Evolutionary conservation across 2,113 vertebrate species (phyloP).

Genomic region (Microtus ochrogaster): DNA sequence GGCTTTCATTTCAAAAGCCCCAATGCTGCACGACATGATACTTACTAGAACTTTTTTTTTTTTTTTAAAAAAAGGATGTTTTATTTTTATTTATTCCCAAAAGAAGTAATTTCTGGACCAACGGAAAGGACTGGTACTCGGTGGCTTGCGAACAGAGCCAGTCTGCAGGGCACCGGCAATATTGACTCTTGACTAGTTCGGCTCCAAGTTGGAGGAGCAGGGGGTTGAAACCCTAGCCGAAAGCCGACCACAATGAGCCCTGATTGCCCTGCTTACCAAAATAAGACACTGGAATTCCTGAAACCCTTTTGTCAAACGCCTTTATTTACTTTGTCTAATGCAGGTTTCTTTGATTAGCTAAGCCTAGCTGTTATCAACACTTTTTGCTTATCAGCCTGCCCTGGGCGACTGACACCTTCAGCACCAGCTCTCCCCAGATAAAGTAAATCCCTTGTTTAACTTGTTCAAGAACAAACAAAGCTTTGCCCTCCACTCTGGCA

Average conservation of each 20-base stretch:
- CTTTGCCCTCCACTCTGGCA: constrained; percentile 75
- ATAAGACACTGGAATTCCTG: constrained; percentile 82
- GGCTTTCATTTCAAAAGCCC: constrained; percentile 66
- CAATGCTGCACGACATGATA: not conserved
- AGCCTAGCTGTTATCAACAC: constrained; percentile 85
- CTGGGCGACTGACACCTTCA: constrained; percentile 86
- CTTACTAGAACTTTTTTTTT: not conserved
- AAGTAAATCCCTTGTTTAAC: constrained; percentile 88
- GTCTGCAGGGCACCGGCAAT: constrained; percentile 68
- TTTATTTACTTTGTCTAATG: constrained; percentile 86
- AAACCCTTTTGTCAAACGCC: constrained; percentile 80
- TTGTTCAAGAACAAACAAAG: constrained; percentile 85
- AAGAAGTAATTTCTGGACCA: constrained; percentile 50
- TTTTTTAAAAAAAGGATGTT: not conserved
- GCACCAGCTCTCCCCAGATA: constrained; percentile 87
- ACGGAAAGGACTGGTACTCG: constrained; percentile 9
- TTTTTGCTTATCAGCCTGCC: constrained; percentile 85
- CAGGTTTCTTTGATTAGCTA: constrained; percentile 86
- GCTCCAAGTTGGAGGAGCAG: constrained; percentile 60
- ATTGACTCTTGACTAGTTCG: constrained; percentile 75
- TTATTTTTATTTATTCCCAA: constrained; percentile 50
- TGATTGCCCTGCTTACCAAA: constrained; percentile 81
- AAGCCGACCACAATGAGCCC: constrained; percentile 73
- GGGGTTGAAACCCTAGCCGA: constrained; percentile 63
- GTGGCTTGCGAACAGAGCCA: constrained; percentile 9